phyloP scores from a whole-genome alignment of 2,797 vertebrate species.

The Rhinogobio ventralis region DNA sequence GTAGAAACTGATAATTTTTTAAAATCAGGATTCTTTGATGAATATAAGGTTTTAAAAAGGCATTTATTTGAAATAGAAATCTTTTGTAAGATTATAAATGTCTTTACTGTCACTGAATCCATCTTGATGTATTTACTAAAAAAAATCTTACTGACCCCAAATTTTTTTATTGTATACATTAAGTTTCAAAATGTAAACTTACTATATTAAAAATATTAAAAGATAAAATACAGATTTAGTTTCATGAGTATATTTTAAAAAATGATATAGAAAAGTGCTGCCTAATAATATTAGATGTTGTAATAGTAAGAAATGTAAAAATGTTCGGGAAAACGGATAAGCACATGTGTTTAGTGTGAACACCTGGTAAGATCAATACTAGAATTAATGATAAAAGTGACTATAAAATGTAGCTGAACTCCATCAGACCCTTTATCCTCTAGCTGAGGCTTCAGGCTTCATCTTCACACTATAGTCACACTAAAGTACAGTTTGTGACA shows the following conservation, averaged over 20 bases:
- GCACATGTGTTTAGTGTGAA: background rate
- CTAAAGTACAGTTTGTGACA: slow-evolving; percentile 19
- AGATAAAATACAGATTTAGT: background rate
- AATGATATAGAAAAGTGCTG: background rate
- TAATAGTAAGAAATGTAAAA: background rate
- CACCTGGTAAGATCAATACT: background rate
- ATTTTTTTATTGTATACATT: background rate
- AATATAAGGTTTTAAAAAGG: no score
- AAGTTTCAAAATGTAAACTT: background rate
- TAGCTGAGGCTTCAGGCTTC: background rate
- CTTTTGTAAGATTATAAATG: background rate
- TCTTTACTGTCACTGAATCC: background rate
- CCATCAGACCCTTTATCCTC: background rate
- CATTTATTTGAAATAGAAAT: no score
- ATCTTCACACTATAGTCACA: background rate
- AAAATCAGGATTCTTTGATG: no score
- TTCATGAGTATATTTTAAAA: background rate
- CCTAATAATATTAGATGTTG: background rate
- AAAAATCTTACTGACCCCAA: background rate
- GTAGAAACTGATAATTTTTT: no score
- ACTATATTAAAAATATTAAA: background rate
- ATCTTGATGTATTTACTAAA: background rate
- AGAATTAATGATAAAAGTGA: background rate
- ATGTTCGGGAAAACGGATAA: background rate
- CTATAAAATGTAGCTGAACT: background rate